phyloP scores from a whole-genome alignment of 1,140 invertebrate species.

The Drosophila ironensis region DNA sequence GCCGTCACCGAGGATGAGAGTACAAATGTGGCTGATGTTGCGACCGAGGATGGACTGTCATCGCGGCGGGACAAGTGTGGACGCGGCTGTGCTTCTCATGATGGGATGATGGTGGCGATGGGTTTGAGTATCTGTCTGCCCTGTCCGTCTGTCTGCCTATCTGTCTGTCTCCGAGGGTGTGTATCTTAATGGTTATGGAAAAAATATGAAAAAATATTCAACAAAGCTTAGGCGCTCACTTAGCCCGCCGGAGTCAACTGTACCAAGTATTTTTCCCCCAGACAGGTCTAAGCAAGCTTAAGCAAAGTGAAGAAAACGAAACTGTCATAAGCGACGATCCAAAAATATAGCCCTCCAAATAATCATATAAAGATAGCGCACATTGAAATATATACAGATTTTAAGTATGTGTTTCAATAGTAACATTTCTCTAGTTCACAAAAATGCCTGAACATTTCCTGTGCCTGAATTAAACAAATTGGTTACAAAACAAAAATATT shows the following conservation, averaged over 20 bases:
- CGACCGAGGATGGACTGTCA: slow-evolving; percentile 47
- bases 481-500: no score
- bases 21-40: slow-evolving; percentile 31
- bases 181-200: slow-evolving; percentile 67
- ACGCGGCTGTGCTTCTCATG: slow-evolving; percentile 15
- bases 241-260: slow-evolving; percentile 51
- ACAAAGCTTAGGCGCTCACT: slow-evolving; percentile 58
- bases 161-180: slow-evolving; percentile 6
- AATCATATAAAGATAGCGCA: no score
- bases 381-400: no score
- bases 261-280: slow-evolving; percentile 35
- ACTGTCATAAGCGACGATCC: no score
- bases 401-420: no score
- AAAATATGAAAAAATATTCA: slow-evolving; percentile 67
- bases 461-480: no score
- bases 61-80: slow-evolving; percentile 51
- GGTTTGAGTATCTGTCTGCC: slow-evolving; percentile 20
- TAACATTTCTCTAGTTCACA: no score
- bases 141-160: slow-evolving; percentile 5
- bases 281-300: not conserved
- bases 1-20: slow-evolving; percentile 13
- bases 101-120: slow-evolving; percentile 6
- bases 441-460: no score
- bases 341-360: no score
- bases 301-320: not conserved